Evolutionary conservation across 1,140 invertebrate species (phyloP).

Genomic region (Drosophila auraria): DNA sequence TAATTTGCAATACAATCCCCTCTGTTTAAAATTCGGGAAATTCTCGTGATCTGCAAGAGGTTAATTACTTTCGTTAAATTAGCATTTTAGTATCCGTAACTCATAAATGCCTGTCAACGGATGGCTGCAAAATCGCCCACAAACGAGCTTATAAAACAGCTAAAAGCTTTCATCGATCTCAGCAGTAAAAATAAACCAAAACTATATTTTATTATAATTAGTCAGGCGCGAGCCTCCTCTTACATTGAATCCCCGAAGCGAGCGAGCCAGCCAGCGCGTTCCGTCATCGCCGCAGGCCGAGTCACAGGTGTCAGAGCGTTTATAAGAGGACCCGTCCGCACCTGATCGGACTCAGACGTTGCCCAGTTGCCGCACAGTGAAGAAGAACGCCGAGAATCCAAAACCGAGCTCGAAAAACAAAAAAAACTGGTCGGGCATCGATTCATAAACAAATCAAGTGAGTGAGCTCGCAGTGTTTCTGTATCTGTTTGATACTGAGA

Average conservation of each 20-base stretch:
- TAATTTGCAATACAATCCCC: background rate
- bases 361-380: constrained; percentile 49
- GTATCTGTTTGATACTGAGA: constrained; percentile 18
- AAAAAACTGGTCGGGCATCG: constrained; percentile 37
- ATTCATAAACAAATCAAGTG: constrained; percentile 60
- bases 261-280: constrained; percentile 12
- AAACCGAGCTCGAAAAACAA: background rate
- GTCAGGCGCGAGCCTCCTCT: constrained; percentile 13
- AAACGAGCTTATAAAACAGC: background rate
- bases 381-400: constrained; percentile 49
- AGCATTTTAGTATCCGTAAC: constrained; percentile 5
- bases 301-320: constrained; percentile 37
- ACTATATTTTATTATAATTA: constrained; percentile 33
- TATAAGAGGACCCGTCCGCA: constrained; percentile 72
- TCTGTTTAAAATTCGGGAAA: background rate
- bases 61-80: constrained; percentile 8
- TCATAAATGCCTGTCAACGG: background rate
- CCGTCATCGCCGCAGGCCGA: constrained; percentile 19
- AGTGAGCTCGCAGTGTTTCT: constrained; percentile 29
- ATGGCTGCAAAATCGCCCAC: background rate
- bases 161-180: constrained; percentile 12
- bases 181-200: background rate
- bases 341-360: constrained; percentile 67
- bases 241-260: constrained; percentile 8
- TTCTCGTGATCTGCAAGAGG: background rate